Evolutionary conservation across 2,797 vertebrate species (phyloP), one percentile per base, ranked within the genome.

Genomic region (Paguma larvata): DNA sequence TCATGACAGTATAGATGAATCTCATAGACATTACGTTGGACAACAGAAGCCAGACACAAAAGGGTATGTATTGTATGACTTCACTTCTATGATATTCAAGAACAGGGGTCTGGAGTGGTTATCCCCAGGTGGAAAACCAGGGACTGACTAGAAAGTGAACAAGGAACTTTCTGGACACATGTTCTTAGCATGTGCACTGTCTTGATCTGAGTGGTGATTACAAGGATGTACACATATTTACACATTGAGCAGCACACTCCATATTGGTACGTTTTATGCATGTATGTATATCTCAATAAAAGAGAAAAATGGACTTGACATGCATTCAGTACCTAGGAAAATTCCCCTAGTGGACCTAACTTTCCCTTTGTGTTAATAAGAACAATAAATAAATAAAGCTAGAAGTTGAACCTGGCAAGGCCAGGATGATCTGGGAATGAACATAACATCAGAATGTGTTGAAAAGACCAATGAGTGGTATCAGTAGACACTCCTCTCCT

Each of bases 151-250:
- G 34, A 95, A 85, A 82, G 48, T 44, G n/a, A 34, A 88, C 34
- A 87, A 83, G 63, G 27, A 95, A 77, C 38, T 80, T 87, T 94
- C 89, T 65, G 25, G 85, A 70, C 56, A 80, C 53, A 73, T 38
- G 18, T 89, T 32, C 21, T 84, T 4, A 34, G 67, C n/a, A 51
- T 63, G 15, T 32, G 21, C 38, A 34, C 12, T 25, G 1, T 72
- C n/a, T 88, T 65, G 44, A 79, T 88, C 92, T 85, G 25, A 27
- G 56, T 65, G 32, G 2, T 51, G 32, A 41, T 70, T 90, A 44
- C 59, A 89, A 63, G 82, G 30, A 27, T 62, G 19, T 68, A 21
- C 19, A 65, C 9, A 4, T 85, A 51, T 72, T 84, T 79, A 51
- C 94, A 92, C n/a, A 53, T 1, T 41, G 32, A 80, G 65, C 3